These are phyloP conservation scores for Scaptomyza reducta DNA, from an alignment of 2,888 invertebrate species.

Conservation along the genomic window DNA sequence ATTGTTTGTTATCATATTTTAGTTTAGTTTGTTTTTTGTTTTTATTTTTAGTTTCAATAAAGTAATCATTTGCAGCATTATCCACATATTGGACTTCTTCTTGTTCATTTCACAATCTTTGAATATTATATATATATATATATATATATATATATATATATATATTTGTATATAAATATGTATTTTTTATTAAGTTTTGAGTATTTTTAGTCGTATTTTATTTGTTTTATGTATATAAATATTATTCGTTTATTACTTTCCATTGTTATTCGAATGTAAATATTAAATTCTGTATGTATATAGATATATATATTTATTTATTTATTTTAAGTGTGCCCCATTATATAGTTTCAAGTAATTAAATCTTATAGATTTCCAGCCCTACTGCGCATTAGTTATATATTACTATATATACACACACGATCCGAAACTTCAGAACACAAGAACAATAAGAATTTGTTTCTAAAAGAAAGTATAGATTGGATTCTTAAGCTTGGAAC, in stretches of 20 bases:
- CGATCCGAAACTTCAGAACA: background rate
- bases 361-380: constrained; percentile 71
- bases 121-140: constrained; percentile 42
- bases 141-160: background rate
- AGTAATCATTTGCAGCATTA: constrained; percentile 78
- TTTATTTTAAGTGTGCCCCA: constrained; percentile 67
- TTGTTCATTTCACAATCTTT: constrained; percentile 40
- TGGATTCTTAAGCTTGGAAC: background rate
- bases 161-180: constrained; percentile 31
- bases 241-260: constrained; percentile 27
- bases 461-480: background rate
- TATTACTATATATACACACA: constrained; percentile 9
- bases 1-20: constrained; percentile 32
- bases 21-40: constrained; percentile 12
- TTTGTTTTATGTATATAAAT: constrained; percentile 23
- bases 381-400: constrained; percentile 25
- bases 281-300: constrained; percentile 55
- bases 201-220: constrained; percentile 45
- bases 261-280: constrained; percentile 51
- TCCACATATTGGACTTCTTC: constrained; percentile 58
- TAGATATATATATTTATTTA: constrained; percentile 36
- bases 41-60: constrained; percentile 52
- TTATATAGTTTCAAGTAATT: constrained; percentile 69
- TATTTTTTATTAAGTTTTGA: constrained; percentile 35
- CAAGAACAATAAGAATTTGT: background rate